Evolutionary conservation across 2,797 vertebrate genomes (phyloP).

Genomic region (Phrynocephalus forsythii): DNA sequence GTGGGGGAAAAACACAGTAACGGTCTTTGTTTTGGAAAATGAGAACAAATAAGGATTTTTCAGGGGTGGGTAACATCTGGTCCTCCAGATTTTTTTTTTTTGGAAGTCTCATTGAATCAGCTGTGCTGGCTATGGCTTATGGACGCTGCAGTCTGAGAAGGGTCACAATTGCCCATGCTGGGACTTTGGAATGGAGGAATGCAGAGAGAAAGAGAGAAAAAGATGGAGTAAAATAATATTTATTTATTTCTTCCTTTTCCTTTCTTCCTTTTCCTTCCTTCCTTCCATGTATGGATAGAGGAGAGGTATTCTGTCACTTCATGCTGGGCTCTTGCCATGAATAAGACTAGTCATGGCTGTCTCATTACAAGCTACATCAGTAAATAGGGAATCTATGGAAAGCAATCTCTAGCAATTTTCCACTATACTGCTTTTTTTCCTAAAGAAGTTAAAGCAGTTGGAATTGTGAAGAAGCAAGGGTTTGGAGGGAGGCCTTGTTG

Average conservation of each 20-base stretch:
- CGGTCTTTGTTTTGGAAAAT: neutral
- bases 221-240: neutral
- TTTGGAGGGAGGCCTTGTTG: constrained; percentile 61
- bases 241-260: too few species aligned
- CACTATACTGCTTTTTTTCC: constrained; percentile 79
- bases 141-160: neutral
- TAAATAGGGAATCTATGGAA: constrained; percentile 74
- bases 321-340: constrained; percentile 40
- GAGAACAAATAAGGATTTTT: neutral
- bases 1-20: too few species aligned
- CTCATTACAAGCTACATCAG: constrained; percentile 63
- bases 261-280: neutral
- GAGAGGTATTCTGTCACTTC: neutral
- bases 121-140: neutral
- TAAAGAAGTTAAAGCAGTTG: constrained; percentile 68
- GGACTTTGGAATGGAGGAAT: neutral
- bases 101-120: neutral
- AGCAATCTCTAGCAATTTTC: constrained; percentile 79
- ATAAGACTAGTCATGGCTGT: constrained; percentile 53
- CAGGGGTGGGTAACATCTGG: neutral
- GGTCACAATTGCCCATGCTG: neutral
- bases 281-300: constrained; percentile 33
- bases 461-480: constrained; percentile 65
- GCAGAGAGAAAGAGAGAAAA: neutral
- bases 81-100: neutral